Conservation (phyloP, 2,113 vertebrate species). For the Anser cygnoides region DNA sequence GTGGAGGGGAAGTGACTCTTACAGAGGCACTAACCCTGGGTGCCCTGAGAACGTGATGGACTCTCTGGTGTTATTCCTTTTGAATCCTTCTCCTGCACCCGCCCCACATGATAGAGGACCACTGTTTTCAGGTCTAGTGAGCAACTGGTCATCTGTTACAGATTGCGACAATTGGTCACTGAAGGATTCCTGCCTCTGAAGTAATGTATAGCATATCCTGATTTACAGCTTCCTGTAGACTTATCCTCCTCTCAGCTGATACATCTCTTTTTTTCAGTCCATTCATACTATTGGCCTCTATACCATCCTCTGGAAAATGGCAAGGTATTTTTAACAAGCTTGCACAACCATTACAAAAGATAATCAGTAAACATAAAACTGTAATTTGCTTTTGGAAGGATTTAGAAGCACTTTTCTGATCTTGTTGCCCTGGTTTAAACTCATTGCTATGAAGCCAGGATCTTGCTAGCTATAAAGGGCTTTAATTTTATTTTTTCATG, state of each 20-base stretch:
- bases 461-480: not conserved
- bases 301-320: not conserved
- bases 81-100: not conserved
- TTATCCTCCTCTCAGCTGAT: not conserved
- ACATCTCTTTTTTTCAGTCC: not conserved
- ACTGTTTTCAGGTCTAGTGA: not conserved
- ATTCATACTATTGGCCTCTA: not conserved
- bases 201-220: accelerated
- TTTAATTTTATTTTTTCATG: conserved; percentile 45
- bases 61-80: not conserved
- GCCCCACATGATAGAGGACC: not conserved
- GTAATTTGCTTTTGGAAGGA: conserved; percentile 1
- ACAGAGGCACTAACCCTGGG: accelerated
- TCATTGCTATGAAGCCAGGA: not conserved
- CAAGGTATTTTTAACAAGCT: conserved; percentile 8
- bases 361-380: conserved; percentile 13
- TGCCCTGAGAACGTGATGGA: not conserved
- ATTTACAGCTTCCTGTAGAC: not conserved
- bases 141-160: not conserved
- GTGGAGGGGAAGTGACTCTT: not conserved
- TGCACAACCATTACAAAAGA: not conserved
- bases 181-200: not conserved
- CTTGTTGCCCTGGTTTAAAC: conserved; percentile 29
- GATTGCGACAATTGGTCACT: accelerated
- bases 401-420: conserved; percentile 6